Evolutionary conservation across 30 jellyfish, hydroid and myxozoan species (phyloP).

Genomic region (Cassiopea xamachana): DNA sequence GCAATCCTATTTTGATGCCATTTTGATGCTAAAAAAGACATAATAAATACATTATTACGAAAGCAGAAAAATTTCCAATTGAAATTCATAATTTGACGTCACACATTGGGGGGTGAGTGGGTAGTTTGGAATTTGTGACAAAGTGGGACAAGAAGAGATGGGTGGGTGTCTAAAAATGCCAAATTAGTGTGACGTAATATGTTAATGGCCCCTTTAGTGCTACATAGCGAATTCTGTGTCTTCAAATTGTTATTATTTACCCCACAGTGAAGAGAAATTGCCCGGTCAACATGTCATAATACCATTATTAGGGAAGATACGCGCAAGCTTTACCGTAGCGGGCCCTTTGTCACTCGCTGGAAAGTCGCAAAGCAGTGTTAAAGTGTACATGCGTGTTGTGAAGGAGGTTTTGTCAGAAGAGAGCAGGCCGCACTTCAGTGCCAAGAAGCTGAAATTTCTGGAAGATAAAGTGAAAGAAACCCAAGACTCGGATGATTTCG

Average conservation of each 20-base stretch:
- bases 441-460: not conserved
- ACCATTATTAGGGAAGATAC: constrained; percentile 55
- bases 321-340: constrained; percentile 74
- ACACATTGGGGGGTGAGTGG: no score
- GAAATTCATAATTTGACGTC: no score
- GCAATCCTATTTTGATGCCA: no score
- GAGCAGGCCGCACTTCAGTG: constrained; percentile 30
- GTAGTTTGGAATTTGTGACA: no score
- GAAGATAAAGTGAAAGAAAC: constrained; percentile 57
- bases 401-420: constrained; percentile 50
- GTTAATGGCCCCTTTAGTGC: no score
- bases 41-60: no score
- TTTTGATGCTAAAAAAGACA: no score
- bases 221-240: not conserved
- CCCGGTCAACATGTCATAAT: constrained; percentile 28
- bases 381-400: constrained; percentile 63
- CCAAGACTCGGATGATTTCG: constrained; percentile 22
- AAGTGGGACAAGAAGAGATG: no score
- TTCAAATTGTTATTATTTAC: not conserved
- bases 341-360: constrained; percentile 78
- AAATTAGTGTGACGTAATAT: no score
- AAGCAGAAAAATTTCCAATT: no score
- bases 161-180: no score
- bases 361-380: constrained; percentile 33
- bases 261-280: not conserved